Conservation (phyloP, 2,888 invertebrate genomes). For the Phrixothrix hirtus region DNA sequence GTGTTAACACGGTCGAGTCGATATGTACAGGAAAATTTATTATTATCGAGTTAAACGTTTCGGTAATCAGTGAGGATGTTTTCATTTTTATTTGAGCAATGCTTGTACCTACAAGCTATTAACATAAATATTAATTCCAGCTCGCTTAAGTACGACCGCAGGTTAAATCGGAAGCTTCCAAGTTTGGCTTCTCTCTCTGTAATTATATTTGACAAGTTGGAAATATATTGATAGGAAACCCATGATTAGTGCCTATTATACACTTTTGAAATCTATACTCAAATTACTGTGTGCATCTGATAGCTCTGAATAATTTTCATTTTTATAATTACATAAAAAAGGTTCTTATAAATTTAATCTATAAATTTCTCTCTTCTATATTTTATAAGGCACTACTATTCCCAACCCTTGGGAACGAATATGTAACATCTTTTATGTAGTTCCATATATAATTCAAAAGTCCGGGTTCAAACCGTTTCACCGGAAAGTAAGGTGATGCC, state of each 20-base stretch:
- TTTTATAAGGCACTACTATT: too few species aligned
- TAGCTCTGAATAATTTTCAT: conserved; percentile 1
- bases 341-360: too few species aligned
- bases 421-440: too few species aligned
- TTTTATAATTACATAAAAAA: too few species aligned
- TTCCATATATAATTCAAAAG: too few species aligned
- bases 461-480: too few species aligned
- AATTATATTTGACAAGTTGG: conserved; percentile 38
- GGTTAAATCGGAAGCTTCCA: conserved; percentile 37
- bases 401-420: too few species aligned
- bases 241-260: conserved; percentile 37
- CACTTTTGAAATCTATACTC: conserved; percentile 37
- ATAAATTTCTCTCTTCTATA: too few species aligned
- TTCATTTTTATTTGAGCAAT: conserved; percentile 7
- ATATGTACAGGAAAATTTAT: neutral
- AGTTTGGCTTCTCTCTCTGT: conserved; percentile 21
- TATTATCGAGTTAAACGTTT: neutral
- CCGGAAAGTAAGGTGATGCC: too few species aligned
- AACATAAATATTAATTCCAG: conserved; percentile 21
- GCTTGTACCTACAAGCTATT: conserved; percentile 14
- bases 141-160: conserved; percentile 21
- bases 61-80: neutral
- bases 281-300: conserved; percentile 28
- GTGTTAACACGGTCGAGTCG: too few species aligned
- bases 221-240: conserved; percentile 37